Evolutionary conservation across 2,113 vertebrate species (phyloP).

Genomic region (Loxodonta africana): DNA sequence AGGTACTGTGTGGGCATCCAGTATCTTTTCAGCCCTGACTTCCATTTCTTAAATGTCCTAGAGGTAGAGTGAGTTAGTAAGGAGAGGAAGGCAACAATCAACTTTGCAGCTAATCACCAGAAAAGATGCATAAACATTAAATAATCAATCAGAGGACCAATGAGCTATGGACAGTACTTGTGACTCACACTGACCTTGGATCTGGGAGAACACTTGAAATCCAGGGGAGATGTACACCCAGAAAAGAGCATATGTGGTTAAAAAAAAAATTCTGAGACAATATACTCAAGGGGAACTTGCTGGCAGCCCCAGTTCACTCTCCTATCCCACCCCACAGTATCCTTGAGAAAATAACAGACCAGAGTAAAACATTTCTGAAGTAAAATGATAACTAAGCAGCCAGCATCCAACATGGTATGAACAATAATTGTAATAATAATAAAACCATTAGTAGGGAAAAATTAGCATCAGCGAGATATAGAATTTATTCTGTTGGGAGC

Average conservation of each 20-base stretch:
- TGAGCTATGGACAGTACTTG: neutral
- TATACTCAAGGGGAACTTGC: neutral
- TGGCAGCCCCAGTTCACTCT: neutral
- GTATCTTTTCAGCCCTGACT: neutral
- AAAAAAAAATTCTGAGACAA: constrained; percentile 31
- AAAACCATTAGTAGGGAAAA: neutral
- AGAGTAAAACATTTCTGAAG: neutral
- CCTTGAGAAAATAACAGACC: constrained; percentile 3
- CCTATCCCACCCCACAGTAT: neutral
- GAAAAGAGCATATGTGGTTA: neutral
- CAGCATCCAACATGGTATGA: neutral
- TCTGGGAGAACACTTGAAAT: neutral
- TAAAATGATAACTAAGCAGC: neutral
- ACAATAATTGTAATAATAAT: neutral
- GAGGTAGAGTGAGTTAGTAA: neutral
- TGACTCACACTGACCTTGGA: neutral
- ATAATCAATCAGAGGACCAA: neutral
- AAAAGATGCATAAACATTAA: neutral
- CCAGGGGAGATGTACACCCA: neutral
- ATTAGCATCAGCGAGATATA: neutral
- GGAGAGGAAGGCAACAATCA: neutral
- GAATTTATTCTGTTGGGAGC: neutral
- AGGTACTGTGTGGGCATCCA: neutral
- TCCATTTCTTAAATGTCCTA: neutral
- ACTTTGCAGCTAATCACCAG: neutral